These are phyloP conservation scores for Pogonocichla stellata DNA, from an alignment of 2,113 vertebrate species.

Conservation along the genomic window DNA sequence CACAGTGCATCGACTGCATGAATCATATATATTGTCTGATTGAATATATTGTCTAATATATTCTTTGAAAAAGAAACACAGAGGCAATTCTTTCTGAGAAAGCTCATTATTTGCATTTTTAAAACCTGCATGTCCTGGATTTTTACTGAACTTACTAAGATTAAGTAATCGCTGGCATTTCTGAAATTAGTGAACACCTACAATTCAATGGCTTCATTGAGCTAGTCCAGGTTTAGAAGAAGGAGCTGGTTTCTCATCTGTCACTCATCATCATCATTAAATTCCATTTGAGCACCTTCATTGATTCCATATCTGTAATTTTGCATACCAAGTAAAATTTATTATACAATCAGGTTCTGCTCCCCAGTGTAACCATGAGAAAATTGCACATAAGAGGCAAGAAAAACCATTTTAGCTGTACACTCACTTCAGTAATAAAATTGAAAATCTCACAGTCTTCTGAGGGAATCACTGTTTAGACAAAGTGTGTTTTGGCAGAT, in stretches of 20 bases:
- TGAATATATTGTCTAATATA: background rate
- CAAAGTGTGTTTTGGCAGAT: background rate
- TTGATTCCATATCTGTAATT: background rate
- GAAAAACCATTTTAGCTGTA: background rate
- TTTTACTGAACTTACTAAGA: background rate
- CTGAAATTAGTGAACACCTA: conserved; percentile 1
- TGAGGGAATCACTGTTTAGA: background rate
- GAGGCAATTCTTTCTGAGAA: background rate
- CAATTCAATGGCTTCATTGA: background rate
- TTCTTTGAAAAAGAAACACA: background rate
- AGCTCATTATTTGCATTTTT: background rate
- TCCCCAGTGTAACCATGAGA: background rate
- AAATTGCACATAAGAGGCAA: background rate
- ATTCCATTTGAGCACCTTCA: background rate
- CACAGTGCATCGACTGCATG: background rate
- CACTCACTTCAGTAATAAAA: background rate
- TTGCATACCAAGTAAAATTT: background rate
- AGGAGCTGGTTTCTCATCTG: background rate
- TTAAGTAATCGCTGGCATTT: background rate
- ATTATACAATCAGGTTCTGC: conserved; percentile 1
- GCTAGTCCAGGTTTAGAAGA: background rate
- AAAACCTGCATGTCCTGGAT: background rate
- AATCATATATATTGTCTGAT: background rate
- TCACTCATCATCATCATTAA: background rate
- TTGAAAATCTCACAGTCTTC: background rate